Evolutionary conservation across 2,113 vertebrate genomes (phyloP).

Genomic region (Bufo gargarizans): DNA sequence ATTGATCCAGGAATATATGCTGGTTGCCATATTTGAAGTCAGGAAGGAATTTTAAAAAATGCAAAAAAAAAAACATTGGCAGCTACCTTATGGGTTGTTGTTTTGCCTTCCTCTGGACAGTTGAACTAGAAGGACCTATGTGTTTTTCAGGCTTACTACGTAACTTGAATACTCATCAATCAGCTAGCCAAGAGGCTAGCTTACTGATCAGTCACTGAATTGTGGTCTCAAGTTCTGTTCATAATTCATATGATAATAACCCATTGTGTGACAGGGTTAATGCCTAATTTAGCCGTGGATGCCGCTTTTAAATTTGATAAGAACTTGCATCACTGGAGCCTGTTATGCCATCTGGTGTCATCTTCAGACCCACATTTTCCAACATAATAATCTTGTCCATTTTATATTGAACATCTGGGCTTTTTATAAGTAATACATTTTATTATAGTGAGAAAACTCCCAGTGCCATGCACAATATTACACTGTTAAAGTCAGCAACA

Average conservation of each 20-base stretch:
- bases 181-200: too few relatives aligned
- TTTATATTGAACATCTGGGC: background rate
- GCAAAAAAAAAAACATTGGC: background rate
- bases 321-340: background rate
- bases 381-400: background rate
- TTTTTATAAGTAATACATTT: background rate
- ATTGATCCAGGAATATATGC: background rate
- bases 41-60: background rate
- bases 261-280: background rate
- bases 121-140: background rate
- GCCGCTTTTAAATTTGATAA: background rate
- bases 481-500: background rate
- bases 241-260: background rate
- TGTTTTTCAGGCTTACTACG: background rate
- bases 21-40: background rate
- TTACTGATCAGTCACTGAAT: background rate
- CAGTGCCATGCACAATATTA: background rate
- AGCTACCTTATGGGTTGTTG: background rate
- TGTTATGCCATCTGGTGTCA: background rate
- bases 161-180: too few relatives aligned
- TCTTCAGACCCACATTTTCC: background rate
- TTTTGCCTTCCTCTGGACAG: background rate
- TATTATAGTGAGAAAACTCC: background rate
- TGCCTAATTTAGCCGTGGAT: background rate
- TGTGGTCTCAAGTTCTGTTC: background rate